Evolutionary conservation across 2,888 invertebrate species (phyloP).

Genomic region (Nymphalis polychloros): DNA sequence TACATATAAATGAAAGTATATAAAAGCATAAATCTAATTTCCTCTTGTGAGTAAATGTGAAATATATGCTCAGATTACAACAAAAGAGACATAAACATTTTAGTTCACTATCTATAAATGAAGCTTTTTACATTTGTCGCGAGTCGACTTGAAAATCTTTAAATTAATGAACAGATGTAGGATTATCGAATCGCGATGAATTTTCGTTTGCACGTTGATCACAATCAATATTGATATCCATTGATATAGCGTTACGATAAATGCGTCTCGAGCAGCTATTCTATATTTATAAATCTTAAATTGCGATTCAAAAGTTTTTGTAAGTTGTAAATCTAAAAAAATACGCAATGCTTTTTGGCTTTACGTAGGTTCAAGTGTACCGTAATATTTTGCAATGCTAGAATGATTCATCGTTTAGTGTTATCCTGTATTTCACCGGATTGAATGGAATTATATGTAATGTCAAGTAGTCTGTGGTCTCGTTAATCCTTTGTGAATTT

Average conservation of each 20-base stretch:
- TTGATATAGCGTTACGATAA: background rate
- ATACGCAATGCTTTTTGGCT: background rate
- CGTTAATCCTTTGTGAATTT: background rate
- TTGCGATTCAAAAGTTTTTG: no score
- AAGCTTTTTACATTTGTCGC: background rate
- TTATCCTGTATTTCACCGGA: constrained; percentile 3
- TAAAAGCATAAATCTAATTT: background rate
- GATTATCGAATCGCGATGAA: no score
- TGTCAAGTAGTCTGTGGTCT: constrained; percentile 10
- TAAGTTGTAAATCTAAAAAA: background rate
- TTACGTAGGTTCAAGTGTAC: background rate
- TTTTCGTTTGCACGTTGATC: background rate
- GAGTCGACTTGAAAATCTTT: background rate
- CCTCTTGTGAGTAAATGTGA: background rate
- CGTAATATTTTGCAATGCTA: background rate
- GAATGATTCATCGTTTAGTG: constrained; percentile 4
- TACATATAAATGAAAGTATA: background rate
- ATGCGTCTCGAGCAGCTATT: background rate
- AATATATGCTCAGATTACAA: background rate
- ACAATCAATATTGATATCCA: background rate
- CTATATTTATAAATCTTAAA: no score
- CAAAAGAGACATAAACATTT: background rate
- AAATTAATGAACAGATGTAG: no score
- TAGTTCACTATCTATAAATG: background rate
- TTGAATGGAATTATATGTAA: constrained; percentile 2